Base-by-base conservation (phyloP, 2,797 vertebrate genomes). In the Galagoides demidoff region DNA sequence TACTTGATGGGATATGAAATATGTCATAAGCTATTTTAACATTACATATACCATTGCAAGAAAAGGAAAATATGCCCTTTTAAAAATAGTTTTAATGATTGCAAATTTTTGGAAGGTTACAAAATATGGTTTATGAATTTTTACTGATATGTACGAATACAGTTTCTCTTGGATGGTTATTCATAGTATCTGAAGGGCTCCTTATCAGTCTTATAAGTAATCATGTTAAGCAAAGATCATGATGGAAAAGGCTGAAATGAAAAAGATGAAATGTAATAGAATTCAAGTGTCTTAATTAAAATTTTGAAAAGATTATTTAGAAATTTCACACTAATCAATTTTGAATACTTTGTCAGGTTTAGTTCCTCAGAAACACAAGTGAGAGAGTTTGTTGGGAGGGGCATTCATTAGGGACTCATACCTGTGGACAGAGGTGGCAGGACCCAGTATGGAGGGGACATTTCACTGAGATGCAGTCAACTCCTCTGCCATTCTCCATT, bases 1-100 rank as follows among this genome's bases (percentile, higher is more conserved):
- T 83, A 70, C 88, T 83, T 79, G n/a, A 94, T 59, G 71, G n/a
- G 63, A 55, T n/a, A 84, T 27, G 73, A 94, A 91, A 81, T 73
- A 90, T 64, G 90, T 85, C 74, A 45, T 19, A 71, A 84, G 25
- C 12, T 39, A 70, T 85, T 76, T 85, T 17, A 74, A 73, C 22
- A 84, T 43, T 78, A 84, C 43, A 71, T 57, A 59, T 19, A n/a
- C 39, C 39, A 83, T 31, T 84, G 61, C 92, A 79, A 83, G 27
- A 64, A 93, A 90, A 86, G 1, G 25, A 70, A 86, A 95, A 84
- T n/a, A 31, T 43, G 59, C 19, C 68, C 12, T 55, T 34, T 34
- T 63, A 61, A 29, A 16, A 81, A 37, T 82, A 49, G 79, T 86
- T 85, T 91, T 25, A 83, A 55, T 16, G 13, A 71, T 68, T 79